Conservation (phyloP, 2,888 invertebrate species). For the Drosophila diplacantha region DNA sequence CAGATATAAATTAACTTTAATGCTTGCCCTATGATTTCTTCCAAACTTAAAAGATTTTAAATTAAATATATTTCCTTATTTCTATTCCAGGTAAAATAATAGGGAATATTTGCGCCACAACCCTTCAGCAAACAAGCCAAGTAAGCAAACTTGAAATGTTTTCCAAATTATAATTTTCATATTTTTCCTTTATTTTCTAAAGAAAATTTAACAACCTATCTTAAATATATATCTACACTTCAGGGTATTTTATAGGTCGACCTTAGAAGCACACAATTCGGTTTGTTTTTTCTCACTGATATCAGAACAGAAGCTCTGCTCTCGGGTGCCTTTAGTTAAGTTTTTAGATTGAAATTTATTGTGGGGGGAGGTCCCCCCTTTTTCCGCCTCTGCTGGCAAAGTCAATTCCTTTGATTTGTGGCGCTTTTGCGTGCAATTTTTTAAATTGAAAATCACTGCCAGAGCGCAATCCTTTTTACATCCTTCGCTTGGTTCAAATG, state of each 20-base stretch:
- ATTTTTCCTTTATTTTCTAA: neutral
- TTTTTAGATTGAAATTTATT: constrained; percentile 73
- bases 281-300: constrained; percentile 22
- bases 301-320: constrained; percentile 33
- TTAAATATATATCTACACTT: neutral
- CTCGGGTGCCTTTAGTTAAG: constrained; percentile 63
- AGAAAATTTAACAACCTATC: neutral
- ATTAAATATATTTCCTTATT: neutral
- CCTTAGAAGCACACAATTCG: too few species aligned
- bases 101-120: neutral
- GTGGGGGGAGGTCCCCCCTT: constrained; percentile 33
- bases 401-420: constrained; percentile 75
- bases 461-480: constrained; percentile 65
- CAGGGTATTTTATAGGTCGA: constrained; percentile 1
- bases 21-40: too few species aligned
- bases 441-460: constrained; percentile 71
- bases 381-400: constrained; percentile 40
- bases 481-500: constrained; percentile 56
- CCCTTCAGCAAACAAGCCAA: neutral
- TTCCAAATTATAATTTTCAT: too few species aligned
- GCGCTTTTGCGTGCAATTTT: constrained; percentile 73
- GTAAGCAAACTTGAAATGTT: neutral
- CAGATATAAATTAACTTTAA: too few species aligned
- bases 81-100: neutral
- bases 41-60: too few species aligned